Base-by-base conservation (phyloP, 2,113 vertebrate genomes). In the Scopus umbretta region DNA sequence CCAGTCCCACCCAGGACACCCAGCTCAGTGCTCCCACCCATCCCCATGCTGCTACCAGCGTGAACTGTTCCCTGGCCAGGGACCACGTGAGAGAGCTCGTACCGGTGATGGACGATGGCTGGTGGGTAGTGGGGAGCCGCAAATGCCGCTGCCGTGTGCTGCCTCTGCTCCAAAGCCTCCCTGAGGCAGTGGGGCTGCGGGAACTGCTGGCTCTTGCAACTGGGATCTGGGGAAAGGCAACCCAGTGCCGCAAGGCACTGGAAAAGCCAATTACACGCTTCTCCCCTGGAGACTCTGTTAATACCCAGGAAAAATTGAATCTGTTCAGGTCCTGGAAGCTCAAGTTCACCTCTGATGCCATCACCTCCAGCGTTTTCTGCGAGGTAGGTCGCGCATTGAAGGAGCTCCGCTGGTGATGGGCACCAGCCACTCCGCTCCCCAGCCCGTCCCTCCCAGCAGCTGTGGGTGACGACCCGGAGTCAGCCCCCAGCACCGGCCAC, bases 1-100 rank as follows among this genome's bases (percentile, higher is more conserved):
- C 66, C 27, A 11, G 0, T 13, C 42, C 19, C 42, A 12, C 30
- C 32, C 27, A 25, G 63, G 18, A 36, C 32, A 18, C 29, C 22
- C 23, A 0, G 0, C 68, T n/a, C 1, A 0, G 23, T 27, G 30
- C 49, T 50, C 42, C 85, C 10, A 4, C 32, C 20, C 4, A 4
- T 19, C 14, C 21, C 34, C 3, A 2, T 2, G 3, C 26, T 49
- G 22, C 56, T 66, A 43, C 21, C 45, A 29, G 17, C 6, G 12
- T 11, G 50, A 63, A 2, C 17, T 5, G 22, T 17, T 43, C 34
- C 40, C 59, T 27, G 34, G 40, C 25, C 15, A 11, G 66, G 50
- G 30, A 27, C 19, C 4, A 0, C 8, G 43, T 11, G 27, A 43
- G 42, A 32, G 13, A 16, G 4, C 26, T 23, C 4, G 1, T 22